Evolutionary conservation across 2,888 invertebrate genomes (phyloP), one percentile per base, ranked within the genome.

Genomic region (Molorchus minor): DNA sequence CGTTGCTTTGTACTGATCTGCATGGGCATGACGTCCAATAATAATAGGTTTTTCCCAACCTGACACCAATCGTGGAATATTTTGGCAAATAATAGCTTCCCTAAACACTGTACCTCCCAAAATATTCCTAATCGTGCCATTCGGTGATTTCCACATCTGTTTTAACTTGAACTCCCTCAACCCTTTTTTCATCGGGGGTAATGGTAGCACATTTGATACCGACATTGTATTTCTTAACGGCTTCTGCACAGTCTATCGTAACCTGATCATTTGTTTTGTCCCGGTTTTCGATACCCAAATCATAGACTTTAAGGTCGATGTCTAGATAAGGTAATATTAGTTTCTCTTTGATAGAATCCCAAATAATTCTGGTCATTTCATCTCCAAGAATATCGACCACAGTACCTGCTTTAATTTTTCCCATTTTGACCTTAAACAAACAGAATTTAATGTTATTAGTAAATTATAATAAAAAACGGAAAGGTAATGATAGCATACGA

Each of bases 201-300:
- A 98, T 99, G 1, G 98, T 94, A 17, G 98, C 98, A 83, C 99
- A 99, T 81, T 99, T 99, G 68, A 99, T 94, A 36, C 98, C 99
- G 47, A 99, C 98, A 81, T 96, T 97, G 84, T 96, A 98, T 78
- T 95, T 94, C 79, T 95, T 93, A 56, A 98, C 88, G 10, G 98
- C 98, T 80, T 97, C 90, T 4, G 98, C 98, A 80, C 97, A 96
- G 70, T 98, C 98, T 65, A 97, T 84, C 0, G 98, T 99, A 1
- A 99, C 96, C 82, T 96, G 89, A 78, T 99, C 98, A 59, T 93
- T 86, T 46, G 98, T 99, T 71, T 89, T 87, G 79, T 99, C 98
- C 61, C 98, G 87, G 80, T 96, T 86, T 83, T 98, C 94, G 71
- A 99, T 95, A 44, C 98, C 95, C 75, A 99, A 86, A 81, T 99